Percentiles rank a stretch among this genome's conserved stretches.
Evolutionary conservation across 2,888 invertebrate genomes (phyloP).

Genomic region (Athripsodes cinereus): DNA sequence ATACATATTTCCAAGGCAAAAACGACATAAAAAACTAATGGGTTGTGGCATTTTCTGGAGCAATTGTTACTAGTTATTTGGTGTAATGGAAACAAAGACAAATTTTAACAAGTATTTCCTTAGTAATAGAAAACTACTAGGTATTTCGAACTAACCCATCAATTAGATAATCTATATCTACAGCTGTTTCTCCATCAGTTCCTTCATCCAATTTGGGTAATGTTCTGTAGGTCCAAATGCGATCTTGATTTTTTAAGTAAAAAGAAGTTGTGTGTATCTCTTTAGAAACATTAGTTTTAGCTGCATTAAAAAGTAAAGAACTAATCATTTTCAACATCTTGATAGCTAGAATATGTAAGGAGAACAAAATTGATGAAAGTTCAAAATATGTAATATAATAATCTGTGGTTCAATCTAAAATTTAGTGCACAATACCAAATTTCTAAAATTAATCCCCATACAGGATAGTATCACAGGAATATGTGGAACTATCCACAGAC

Average conservation of each 20-base stretch:
- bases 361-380: too few relatives aligned
- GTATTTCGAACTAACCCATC: constrained; percentile 43
- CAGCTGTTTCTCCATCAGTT: constrained; percentile 65
- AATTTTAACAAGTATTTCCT: neutral
- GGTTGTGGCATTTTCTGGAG: too few relatives aligned
- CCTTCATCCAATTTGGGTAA: constrained; percentile 63
- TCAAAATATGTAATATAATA: too few relatives aligned
- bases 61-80: neutral
- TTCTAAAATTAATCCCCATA: too few relatives aligned
- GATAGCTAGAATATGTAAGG: too few relatives aligned
- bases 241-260: constrained; percentile 26
- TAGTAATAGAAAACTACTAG: too few relatives aligned
- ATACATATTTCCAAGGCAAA: too few relatives aligned
- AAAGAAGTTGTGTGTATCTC: constrained; percentile 32
- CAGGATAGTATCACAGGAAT: too few relatives aligned
- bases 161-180: constrained; percentile 62
- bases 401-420: too few relatives aligned
- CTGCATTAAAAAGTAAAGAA: neutral
- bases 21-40: too few relatives aligned
- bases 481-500: too few relatives aligned
- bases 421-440: too few relatives aligned
- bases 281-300: neutral
- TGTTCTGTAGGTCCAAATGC: constrained; percentile 40
- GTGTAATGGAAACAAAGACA: neutral
- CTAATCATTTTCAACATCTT: neutral